phyloP scores from a whole-genome alignment of 2,888 invertebrate species.

The Stenchaetothrips biformis region DNA sequence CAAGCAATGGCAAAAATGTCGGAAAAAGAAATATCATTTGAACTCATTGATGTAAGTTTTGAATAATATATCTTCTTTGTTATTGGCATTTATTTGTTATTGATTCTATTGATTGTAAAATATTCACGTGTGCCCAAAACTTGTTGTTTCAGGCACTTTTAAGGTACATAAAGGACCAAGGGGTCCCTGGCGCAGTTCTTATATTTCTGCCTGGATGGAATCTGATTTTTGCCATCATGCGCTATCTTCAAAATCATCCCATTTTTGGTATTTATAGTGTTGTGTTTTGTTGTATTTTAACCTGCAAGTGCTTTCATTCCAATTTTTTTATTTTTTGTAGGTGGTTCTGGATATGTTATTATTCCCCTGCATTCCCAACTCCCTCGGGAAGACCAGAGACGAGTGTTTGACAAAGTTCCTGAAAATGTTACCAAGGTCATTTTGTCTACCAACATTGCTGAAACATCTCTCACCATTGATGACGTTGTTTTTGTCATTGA shows the following conservation, averaged over 20 bases:
- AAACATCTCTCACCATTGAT: constrained; percentile 96
- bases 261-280: constrained; percentile 57
- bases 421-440: constrained; percentile 84
- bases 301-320: not conserved
- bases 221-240: constrained; percentile 87
- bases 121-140: constrained; percentile 12
- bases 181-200: constrained; percentile 78
- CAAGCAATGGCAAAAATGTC: constrained; percentile 69
- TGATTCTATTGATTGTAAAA: not conserved
- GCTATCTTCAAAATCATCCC: constrained; percentile 70
- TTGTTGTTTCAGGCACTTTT: constrained; percentile 54
- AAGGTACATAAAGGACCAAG: constrained; percentile 55
- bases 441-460: constrained; percentile 95
- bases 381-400: constrained; percentile 89
- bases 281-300: not conserved
- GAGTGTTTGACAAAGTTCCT: constrained; percentile 85
- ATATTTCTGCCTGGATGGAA: constrained; percentile 97
- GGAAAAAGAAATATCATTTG: constrained; percentile 90
- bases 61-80: not conserved
- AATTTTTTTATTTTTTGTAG: constrained; percentile 41
- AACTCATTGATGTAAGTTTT: constrained; percentile 66
- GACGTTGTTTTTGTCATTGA: constrained; percentile 98
- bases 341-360: constrained; percentile 62
- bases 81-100: not conserved
- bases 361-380: constrained; percentile 97